Conservation (phyloP, 2,113 vertebrate species). For the Cheilinus undulatus region DNA sequence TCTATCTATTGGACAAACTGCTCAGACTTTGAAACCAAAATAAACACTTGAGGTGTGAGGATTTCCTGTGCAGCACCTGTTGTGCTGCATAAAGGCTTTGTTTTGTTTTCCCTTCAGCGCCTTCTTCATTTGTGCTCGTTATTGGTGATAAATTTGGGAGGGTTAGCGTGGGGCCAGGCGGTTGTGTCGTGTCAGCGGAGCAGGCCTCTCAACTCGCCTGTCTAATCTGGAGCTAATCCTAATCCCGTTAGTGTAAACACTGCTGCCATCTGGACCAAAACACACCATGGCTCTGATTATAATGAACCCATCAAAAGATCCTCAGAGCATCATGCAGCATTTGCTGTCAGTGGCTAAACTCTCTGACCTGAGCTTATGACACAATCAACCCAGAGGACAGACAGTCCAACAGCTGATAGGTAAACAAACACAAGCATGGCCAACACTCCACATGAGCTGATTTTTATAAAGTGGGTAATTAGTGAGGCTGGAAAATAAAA, state of each 20-base stretch:
- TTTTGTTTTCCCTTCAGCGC: not conserved
- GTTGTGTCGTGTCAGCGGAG: slow-evolving; percentile 47
- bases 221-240: slow-evolving; percentile 79
- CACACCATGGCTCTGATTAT: slow-evolving; percentile 61
- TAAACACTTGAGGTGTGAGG: not conserved
- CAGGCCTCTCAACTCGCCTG: slow-evolving; percentile 63
- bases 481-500: not conserved
- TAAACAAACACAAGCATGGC: slow-evolving; percentile 8
- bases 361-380: slow-evolving; percentile 31
- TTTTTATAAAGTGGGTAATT: not conserved
- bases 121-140: slow-evolving; percentile 22
- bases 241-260: slow-evolving; percentile 78
- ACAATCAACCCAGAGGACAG: slow-evolving; percentile 3
- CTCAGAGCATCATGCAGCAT: slow-evolving; percentile 15
- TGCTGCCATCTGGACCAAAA: slow-evolving; percentile 74
- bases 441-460: slow-evolving; percentile 1
- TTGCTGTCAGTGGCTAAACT: slow-evolving; percentile 28
- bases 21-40: slow-evolving; percentile 28
- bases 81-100: not conserved
- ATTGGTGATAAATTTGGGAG: slow-evolving; percentile 19
- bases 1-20: slow-evolving; percentile 10
- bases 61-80: slow-evolving; percentile 25
- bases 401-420: not conserved
- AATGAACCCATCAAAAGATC: slow-evolving; percentile 71
- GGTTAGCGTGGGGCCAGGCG: slow-evolving; percentile 19